A percentile compares a stretch with the other conserved stretches of the same genome.
Evolutionary conservation across 2,113 vertebrate genomes (phyloP).

Genomic region (Meriones unguiculatus): DNA sequence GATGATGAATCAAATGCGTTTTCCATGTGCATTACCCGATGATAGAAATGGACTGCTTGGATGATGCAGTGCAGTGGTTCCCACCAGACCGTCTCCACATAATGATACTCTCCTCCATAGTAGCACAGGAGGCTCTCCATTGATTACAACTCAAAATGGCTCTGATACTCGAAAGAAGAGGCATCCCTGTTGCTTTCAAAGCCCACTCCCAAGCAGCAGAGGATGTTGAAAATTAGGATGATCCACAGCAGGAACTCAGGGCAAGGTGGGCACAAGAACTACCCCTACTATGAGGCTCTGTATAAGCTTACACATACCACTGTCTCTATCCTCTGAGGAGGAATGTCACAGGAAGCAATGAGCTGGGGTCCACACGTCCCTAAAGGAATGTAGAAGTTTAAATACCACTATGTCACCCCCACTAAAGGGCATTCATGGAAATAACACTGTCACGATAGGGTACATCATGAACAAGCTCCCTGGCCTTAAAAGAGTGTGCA

Average conservation of each 20-base stretch:
- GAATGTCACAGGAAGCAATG: neutral
- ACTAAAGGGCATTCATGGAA: neutral
- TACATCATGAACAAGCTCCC: no score
- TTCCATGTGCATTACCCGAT: neutral
- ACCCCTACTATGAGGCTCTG: neutral
- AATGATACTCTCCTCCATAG: neutral
- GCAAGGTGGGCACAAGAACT: accelerated
- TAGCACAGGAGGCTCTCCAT: neutral
- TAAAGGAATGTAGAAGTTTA: neutral
- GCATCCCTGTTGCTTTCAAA: neutral
- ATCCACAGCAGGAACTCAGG: neutral
- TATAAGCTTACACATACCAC: neutral
- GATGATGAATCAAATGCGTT: neutral
- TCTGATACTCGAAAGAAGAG: neutral
- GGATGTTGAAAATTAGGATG: neutral
- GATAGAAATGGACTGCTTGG: neutral
- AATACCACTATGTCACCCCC: neutral
- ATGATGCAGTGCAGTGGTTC: neutral
- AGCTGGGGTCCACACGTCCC: neutral
- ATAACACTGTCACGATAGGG: neutral
- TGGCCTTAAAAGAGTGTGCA: neutral
- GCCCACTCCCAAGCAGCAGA: neutral
- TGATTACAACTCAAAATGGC: neutral
- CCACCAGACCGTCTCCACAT: neutral
- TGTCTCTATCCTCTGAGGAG: neutral